These are phyloP conservation scores for Drosophila bocki DNA, from an alignment of 1,140 invertebrate species.

Conservation along the genomic window DNA sequence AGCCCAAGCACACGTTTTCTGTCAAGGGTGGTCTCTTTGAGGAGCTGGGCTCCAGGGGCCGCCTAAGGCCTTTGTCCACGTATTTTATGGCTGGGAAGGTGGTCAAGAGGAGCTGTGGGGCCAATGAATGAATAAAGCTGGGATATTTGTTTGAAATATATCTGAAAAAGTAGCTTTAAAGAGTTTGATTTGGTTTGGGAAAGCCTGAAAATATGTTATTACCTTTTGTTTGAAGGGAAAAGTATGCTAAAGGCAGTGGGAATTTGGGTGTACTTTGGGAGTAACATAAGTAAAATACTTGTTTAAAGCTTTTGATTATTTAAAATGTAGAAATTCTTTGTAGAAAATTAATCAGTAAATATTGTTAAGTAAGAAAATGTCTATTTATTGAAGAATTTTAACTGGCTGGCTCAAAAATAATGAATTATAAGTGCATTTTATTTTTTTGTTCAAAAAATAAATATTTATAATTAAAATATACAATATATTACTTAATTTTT, in stretches of 20 bases:
- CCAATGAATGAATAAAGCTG: constrained; percentile 33
- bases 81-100: constrained; percentile 62
- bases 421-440: no score
- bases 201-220: constrained; percentile 17
- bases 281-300: not conserved
- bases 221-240: not conserved
- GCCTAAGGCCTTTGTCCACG: constrained; percentile 36
- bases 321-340: not conserved
- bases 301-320: not conserved
- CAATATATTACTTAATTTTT: no score
- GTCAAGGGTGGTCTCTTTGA: constrained; percentile 57
- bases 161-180: not conserved
- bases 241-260: not conserved
- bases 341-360: not conserved
- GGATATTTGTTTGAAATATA: not conserved
- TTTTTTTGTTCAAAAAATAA: no score
- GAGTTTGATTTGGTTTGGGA: not conserved
- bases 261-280: no score
- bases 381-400: not conserved
- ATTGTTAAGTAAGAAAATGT: not conserved
- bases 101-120: constrained; percentile 46
- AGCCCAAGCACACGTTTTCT: constrained; percentile 51
- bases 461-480: no score
- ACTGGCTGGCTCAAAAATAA: no score
- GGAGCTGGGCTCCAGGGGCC: constrained; percentile 25